Evolutionary conservation across 2,888 invertebrate species (phyloP), one percentile per base, ranked within the genome.

Genomic region (Latrodectus elegans): DNA sequence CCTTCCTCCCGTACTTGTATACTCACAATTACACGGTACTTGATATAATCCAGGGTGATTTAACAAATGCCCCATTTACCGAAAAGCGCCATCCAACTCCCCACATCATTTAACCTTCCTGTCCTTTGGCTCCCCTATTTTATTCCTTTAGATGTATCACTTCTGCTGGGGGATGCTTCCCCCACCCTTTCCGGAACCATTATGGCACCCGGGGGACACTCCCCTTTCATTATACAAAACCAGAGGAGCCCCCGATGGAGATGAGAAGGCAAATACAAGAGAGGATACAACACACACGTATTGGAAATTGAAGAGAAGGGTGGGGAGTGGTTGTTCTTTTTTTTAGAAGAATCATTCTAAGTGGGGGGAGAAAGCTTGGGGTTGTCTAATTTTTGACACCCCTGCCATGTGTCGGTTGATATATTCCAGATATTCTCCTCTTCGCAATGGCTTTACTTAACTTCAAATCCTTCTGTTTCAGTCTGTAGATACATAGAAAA

Each of bases 91-190:
- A 80, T 72, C 70, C 74, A 64, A 60, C 81, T 87, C 81, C 38
- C 67, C 86, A 86, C 86, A 82, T 77, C 86, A 87, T 87, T 87
- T 87, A 87, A 87, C 86, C 86, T 81, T 73, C 81, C 86, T 75
- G 85, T 76, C 74, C 85, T 38, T 71, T 60, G 12, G n/a, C 60
- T n/a, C 75, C 38, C 51, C 67, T 53, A 38, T 38, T 38, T 38
- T 38, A 38, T 71, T 75, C 64, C 85, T 65, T 53, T 75, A 72
- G 38, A 81, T 87, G 81, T 77, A 87, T 87, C 86, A 87, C 80
- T 81, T 77, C 77, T 76, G 73, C 68, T 73, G 65, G 72, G 72
- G 83, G 76, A 71, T 67, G 26, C 11, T 26, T 17, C 11, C 38
- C 52, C 70, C 52, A 17, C 71, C 78, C 64, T 87, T 77, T 17